phyloP scores from a whole-genome alignment of 2,797 vertebrate genomes.

The Clarias fuscus region DNA sequence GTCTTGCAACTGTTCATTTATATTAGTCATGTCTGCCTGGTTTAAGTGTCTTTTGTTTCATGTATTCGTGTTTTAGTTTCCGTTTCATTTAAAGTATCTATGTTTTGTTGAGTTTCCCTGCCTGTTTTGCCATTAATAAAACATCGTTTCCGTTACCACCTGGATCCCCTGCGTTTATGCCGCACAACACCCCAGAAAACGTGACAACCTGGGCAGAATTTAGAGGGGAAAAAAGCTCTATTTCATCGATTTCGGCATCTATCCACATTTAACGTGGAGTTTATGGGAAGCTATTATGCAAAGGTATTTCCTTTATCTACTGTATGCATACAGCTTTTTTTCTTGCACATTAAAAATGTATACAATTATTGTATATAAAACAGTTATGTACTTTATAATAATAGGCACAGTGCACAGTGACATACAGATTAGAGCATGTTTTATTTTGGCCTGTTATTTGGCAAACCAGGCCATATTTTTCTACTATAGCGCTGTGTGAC shows the following conservation, averaged over 20 bases:
- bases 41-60: too few species aligned
- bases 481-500: neutral
- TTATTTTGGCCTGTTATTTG: neutral
- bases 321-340: neutral
- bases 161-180: too few species aligned
- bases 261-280: neutral
- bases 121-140: too few species aligned
- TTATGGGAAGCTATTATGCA: neutral
- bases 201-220: neutral
- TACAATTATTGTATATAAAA: neutral
- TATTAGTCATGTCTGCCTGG: too few species aligned
- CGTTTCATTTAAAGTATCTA: too few species aligned
- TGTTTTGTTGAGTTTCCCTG: too few species aligned
- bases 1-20: too few species aligned
- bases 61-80: too few species aligned
- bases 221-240: neutral
- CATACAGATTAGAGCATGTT: neutral
- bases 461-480: conserved; percentile 25
- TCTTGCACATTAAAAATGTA: too few species aligned
- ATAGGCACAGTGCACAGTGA: neutral
- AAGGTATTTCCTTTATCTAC: neutral
- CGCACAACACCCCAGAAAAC: too few species aligned
- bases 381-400: neutral
- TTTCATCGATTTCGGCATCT: neutral
- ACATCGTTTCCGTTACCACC: too few species aligned